These are phyloP conservation scores for Callimorpha dominula DNA, from an alignment of 2,888 invertebrate species.

Conservation along the genomic window DNA sequence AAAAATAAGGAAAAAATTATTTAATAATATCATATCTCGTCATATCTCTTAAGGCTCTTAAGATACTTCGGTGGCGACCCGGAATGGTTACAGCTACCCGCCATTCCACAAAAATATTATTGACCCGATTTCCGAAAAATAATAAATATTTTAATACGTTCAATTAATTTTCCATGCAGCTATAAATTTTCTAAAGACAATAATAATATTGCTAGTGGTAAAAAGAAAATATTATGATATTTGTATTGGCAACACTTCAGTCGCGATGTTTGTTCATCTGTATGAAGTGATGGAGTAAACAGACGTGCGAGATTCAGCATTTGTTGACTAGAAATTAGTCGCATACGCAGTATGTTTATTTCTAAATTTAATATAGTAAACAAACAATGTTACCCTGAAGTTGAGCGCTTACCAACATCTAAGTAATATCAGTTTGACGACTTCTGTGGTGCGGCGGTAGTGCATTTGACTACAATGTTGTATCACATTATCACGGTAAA, in stretches of 20 bases:
- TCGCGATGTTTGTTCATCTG: not conserved
- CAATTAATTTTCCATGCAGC: not conserved
- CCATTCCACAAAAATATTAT: slow-evolving; percentile 1
- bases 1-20: too few relatives aligned
- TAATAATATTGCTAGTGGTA: not conserved
- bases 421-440: too few relatives aligned
- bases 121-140: not conserved
- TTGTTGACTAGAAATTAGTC: not conserved
- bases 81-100: too few relatives aligned
- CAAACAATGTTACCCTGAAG: too few relatives aligned
- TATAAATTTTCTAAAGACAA: not conserved
- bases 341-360: not conserved
- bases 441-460: too few relatives aligned
- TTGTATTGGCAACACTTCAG: slow-evolving; percentile 13
- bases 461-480: too few relatives aligned
- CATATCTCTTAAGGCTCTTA: too few relatives aligned
- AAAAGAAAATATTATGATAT: slow-evolving; percentile 15
- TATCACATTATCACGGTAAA: too few relatives aligned
- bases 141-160: slow-evolving; percentile 3
- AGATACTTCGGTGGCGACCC: too few relatives aligned
- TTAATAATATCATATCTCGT: too few relatives aligned
- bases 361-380: too few relatives aligned
- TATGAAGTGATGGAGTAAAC: not conserved
- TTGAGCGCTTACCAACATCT: too few relatives aligned
- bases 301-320: not conserved